Conservation (phyloP, 2,797 vertebrate genomes). For the Darevskia mixta region DNA sequence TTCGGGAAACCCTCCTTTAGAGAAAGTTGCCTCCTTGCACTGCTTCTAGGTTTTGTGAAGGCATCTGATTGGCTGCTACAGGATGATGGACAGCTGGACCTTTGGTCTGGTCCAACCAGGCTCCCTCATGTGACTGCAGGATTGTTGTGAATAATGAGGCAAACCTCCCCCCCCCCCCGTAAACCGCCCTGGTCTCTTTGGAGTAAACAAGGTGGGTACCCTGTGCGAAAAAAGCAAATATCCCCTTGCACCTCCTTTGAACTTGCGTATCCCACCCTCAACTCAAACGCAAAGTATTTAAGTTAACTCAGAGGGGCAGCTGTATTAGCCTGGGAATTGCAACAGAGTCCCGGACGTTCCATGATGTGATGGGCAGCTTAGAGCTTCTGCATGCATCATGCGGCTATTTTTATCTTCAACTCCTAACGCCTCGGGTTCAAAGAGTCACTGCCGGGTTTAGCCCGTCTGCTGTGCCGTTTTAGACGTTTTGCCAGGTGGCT, state of each 20-base stretch:
- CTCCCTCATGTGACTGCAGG: too few relatives aligned
- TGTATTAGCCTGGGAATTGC: constrained; percentile 16
- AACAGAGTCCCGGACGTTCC: not conserved
- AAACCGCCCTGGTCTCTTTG: too few relatives aligned
- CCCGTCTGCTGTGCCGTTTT: not conserved
- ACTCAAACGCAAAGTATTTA: not conserved
- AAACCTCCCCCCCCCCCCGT: too few relatives aligned
- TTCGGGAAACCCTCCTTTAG: too few relatives aligned
- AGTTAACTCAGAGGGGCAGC: too few relatives aligned
- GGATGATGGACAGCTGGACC: too few relatives aligned
- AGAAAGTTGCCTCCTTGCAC: too few relatives aligned
- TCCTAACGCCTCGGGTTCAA: not conserved
- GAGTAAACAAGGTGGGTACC: not conserved
- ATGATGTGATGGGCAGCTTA: constrained; percentile 37
- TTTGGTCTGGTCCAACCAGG: too few relatives aligned
- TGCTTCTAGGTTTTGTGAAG: too few relatives aligned
- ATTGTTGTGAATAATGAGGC: too few relatives aligned
- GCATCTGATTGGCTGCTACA: too few relatives aligned
- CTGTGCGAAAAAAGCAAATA: fast-evolving
- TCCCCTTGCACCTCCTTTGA: not conserved
- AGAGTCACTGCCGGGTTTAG: constrained; percentile 20
- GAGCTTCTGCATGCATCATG: constrained; percentile 21
- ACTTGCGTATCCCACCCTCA: not conserved
- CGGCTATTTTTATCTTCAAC: constrained; percentile 16
- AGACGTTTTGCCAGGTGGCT: constrained; percentile 17